Conservation (phyloP, 1,140 invertebrate species). For the Panagrolaimus sp. region DNA sequence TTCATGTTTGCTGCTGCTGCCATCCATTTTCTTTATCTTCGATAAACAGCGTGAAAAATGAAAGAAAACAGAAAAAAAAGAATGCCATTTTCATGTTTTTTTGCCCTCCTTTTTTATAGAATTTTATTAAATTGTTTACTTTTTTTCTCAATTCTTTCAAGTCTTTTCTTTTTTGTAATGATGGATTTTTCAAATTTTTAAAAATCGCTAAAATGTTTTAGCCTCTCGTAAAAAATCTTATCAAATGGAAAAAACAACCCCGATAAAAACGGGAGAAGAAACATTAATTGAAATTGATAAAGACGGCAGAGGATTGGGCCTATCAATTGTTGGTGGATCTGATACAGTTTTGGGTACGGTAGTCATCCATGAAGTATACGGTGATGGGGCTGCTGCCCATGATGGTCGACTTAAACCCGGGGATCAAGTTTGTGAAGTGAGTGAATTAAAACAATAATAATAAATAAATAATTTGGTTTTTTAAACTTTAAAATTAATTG, state of each 20-base stretch:
- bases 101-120: no score
- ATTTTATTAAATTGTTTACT: no score
- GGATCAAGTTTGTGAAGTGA: slow-evolving; percentile 75
- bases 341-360: slow-evolving; percentile 57
- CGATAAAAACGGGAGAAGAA: slow-evolving; percentile 54
- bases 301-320: slow-evolving; percentile 56
- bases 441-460: neutral
- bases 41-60: no score
- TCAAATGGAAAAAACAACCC: slow-evolving; percentile 45
- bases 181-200: slow-evolving; percentile 5
- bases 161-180: neutral
- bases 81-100: no score
- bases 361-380: slow-evolving; percentile 59
- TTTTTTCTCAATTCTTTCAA: no score
- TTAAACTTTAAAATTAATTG: no score
- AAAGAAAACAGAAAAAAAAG: no score
- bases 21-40: no score
- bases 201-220: slow-evolving; percentile 32
- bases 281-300: slow-evolving; percentile 58
- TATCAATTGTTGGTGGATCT: slow-evolving; percentile 56
- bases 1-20: no score
- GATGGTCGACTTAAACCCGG: slow-evolving; percentile 82
- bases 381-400: slow-evolving; percentile 70
- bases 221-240: slow-evolving; percentile 54
- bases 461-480: no score